Evolutionary conservation across 2,113 vertebrate genomes (phyloP).

Genomic region (Cricetomys ansorgei): DNA sequence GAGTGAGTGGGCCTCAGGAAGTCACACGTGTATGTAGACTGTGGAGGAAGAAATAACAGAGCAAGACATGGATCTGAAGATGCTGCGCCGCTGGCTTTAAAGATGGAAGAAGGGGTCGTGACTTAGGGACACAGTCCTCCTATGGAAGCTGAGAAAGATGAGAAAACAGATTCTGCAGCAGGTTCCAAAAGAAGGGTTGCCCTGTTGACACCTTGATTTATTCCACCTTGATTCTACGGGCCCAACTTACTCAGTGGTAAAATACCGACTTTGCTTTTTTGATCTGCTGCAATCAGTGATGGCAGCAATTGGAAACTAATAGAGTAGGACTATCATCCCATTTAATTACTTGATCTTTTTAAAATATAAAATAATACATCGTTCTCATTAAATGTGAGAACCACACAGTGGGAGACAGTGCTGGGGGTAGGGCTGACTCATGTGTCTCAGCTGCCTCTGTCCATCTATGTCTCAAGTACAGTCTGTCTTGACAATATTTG

Average conservation of each 20-base stretch:
- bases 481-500: not conserved
- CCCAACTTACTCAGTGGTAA: not conserved
- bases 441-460: not conserved
- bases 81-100: not conserved
- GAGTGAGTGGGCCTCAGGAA: not conserved
- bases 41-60: not conserved
- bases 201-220: not conserved
- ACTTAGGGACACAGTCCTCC: not conserved
- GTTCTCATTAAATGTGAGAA: constrained; percentile 16
- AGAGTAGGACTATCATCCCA: not conserved
- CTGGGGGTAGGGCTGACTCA: not conserved
- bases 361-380: not conserved
- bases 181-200: not conserved
- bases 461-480: not conserved
- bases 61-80: not conserved
- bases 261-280: not conserved
- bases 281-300: not conserved
- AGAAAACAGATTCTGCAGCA: not conserved
- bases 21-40: not conserved
- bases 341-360: not conserved
- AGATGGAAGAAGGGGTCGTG: not conserved
- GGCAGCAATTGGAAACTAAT: not conserved
- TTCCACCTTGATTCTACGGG: not conserved
- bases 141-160: not conserved
- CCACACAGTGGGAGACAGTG: not conserved